phyloP scores from a whole-genome alignment of 2,888 invertebrate genomes.

The Nowickia ferox region DNA sequence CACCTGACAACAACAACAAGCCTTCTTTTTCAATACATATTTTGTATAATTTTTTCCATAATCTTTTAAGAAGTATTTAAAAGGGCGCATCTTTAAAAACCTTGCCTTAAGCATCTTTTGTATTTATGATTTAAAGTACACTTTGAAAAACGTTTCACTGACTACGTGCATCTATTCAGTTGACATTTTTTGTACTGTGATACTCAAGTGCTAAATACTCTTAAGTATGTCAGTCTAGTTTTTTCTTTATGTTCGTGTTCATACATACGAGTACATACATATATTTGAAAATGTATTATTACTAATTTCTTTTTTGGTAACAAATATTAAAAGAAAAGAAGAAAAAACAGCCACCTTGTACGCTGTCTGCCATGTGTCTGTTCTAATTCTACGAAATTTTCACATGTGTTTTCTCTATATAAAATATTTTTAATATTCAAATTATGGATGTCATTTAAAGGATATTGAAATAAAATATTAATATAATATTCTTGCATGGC shows the following conservation, averaged over 20 bases:
- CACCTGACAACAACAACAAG: constrained; percentile 23
- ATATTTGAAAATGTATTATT: constrained; percentile 1
- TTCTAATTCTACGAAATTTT: constrained; percentile 55
- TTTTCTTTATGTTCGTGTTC: constrained; percentile 17
- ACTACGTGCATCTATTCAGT: background rate
- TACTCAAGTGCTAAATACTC: constrained; percentile 63
- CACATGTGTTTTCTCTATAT: constrained; percentile 48
- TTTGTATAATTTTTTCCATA: constrained; percentile 31
- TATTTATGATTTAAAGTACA: constrained; percentile 40
- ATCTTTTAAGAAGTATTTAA: constrained; percentile 63
- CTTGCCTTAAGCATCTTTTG: constrained; percentile 40
- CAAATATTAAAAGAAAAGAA: background rate
- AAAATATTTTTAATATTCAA: background rate
- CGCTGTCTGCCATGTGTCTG: constrained; percentile 59
- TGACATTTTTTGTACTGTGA: background rate
- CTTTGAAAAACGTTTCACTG: constrained; percentile 7
- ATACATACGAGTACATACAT: background rate
- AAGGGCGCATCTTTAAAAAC: constrained; percentile 49
- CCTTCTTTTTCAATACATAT: constrained; percentile 4
- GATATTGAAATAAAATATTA: constrained; percentile 19
- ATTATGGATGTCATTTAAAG: background rate
- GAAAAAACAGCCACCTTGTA: constrained; percentile 60
- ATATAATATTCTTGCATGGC: background rate
- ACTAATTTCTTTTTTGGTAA: background rate
- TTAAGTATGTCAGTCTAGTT: constrained; percentile 56